Percentiles rank a stretch among this genome's conserved stretches.
phyloP scores from a whole-genome alignment of 2,113 vertebrate species.

The Thryonomys swinderianus region DNA sequence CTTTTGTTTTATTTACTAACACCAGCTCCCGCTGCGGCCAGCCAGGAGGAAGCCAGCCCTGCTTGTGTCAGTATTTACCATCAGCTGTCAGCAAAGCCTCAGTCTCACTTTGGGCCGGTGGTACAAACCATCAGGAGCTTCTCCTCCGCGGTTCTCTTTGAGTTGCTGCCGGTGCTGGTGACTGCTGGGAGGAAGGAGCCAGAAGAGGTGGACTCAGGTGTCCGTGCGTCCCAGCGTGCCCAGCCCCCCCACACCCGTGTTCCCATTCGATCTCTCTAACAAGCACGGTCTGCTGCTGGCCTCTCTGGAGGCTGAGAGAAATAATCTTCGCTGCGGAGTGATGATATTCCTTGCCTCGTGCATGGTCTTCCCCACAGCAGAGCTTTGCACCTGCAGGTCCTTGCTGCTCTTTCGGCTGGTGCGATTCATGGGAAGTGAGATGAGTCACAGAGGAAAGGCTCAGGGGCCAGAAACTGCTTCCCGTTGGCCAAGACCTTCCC shows the following conservation, averaged over 20 bases:
- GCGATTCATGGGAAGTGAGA: neutral
- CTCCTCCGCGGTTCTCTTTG: no score
- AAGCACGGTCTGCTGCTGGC: neutral
- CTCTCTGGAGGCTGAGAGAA: neutral
- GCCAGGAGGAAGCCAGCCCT: neutral
- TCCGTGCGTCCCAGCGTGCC: neutral
- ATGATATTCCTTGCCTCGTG: no score
- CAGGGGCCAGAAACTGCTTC: neutral
- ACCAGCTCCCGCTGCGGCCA: no score
- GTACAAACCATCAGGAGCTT: neutral
- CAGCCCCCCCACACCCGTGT: neutral
- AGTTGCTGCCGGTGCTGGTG: neutral
- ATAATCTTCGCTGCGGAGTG: neutral
- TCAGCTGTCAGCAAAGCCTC: neutral
- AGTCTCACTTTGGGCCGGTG: no score
- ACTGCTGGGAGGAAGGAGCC: fast-evolving
- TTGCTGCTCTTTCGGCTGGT: neutral
- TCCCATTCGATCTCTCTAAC: neutral
- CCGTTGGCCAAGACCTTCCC: neutral
- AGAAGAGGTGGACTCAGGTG: neutral
- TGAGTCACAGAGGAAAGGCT: neutral
- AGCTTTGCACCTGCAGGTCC: neutral
- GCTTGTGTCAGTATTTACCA: neutral
- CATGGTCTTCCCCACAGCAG: fast-evolving
- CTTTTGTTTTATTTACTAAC: neutral